Percentiles rank a stretch among this genome's conserved stretches.
Conservation (phyloP, 1,140 invertebrate genomes). For the Aphaenogaster ashmeadi region DNA sequence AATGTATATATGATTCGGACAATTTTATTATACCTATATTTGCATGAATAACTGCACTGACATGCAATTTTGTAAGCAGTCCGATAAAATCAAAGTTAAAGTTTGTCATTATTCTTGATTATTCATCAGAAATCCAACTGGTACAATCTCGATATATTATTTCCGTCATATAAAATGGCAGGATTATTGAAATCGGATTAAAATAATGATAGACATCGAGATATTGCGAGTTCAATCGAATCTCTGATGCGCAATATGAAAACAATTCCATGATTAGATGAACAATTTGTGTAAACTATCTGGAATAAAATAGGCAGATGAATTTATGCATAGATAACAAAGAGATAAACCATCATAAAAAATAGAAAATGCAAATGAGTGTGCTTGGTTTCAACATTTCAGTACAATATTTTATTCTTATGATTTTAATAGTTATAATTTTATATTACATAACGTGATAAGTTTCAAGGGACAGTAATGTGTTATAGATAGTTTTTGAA, state of each 20-base stretch:
- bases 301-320: slow-evolving; percentile 11
- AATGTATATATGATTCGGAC: background rate
- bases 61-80: slow-evolving; percentile 21
- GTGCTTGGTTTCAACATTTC: background rate
- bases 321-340: background rate
- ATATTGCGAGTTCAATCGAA: slow-evolving; percentile 29
- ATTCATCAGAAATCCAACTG: slow-evolving; percentile 32
- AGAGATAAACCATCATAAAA: background rate
- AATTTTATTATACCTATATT: slow-evolving; percentile 26
- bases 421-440: background rate
- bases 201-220: slow-evolving; percentile 55
- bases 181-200: slow-evolving; percentile 59
- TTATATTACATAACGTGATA: background rate
- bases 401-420: background rate
- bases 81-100: slow-evolving; percentile 36
- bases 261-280: slow-evolving; percentile 40
- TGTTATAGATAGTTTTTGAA: background rate
- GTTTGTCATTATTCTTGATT: slow-evolving; percentile 43
- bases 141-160: slow-evolving; percentile 36
- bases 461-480: background rate
- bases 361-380: slow-evolving; percentile 14
- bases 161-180: slow-evolving; percentile 33
- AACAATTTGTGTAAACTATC: slow-evolving; percentile 6
- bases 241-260: slow-evolving; percentile 3
- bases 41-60: background rate